Base-by-base conservation (phyloP, 2,888 invertebrate genomes). In the Archaeoteleia sp. region DNA sequence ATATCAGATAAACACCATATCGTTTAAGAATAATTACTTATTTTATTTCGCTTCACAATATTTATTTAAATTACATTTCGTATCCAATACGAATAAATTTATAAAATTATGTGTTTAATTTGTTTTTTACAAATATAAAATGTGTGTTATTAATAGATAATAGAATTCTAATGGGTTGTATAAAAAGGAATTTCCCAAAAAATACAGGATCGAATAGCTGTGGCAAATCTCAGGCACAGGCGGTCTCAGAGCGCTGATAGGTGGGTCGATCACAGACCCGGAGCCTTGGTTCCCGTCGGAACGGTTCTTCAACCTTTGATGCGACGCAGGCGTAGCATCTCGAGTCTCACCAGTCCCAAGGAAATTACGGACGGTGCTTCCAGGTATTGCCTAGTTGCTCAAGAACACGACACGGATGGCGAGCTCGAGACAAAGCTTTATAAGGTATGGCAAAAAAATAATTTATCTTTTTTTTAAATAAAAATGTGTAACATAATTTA, bases 331-430 rank as follows among this genome's bases (percentile, higher is more conserved):
- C 94, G 94, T 82, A 94, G 96, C 0, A 90, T 97, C 0, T 92
- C 92, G 4, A 93, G 94, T 82, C 86, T 97, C 8, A 93, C 92
- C 0, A 92, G 91, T 69, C 91, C 93, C 0, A 94, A 93, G 68
- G 91, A 84, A 35, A 83, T 85, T 12, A 82, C 78, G 4, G 85
- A 84, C 7, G 85, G 85, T 1, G 85, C 88, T 12, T 92, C 92
- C 0, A 96, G 96, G 79, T 99, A 99, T 84, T 94, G 97, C 71
- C 88, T 99, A 0, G 92, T 96, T 10, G 93, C 96, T 0, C 98
- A 98, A 86, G 95, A 95, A 76, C 92, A 94, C 12, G 97, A 97
- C 82, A 92, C 93, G 0, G 94, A 94, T 74, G 98, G 98, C 0
- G 96, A 96, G 79, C 87, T 98, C 1, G 96, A 96, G 85, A 98